Percentiles rank a stretch among this genome's conserved stretches.
These are phyloP conservation scores for Lepus europaeus DNA, from an alignment of 2,113 vertebrate species.

Conservation along the genomic window DNA sequence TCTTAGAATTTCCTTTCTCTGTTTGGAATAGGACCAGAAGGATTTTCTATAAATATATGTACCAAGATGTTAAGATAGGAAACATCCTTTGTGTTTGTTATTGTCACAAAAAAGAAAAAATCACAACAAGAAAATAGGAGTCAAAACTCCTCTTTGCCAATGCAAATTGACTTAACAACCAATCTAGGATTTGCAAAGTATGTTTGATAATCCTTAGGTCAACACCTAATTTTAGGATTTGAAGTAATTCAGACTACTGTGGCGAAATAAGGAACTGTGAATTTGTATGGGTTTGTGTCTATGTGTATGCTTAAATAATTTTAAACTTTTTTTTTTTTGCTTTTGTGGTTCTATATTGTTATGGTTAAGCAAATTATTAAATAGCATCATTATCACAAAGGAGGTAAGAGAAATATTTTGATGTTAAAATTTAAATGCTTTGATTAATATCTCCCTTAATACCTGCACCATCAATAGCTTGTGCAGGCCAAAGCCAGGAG, in stretches of 20 bases:
- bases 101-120: not conserved
- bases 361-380: not conserved
- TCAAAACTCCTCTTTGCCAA: not conserved
- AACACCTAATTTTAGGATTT: not conserved
- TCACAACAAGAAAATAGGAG: not conserved
- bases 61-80: not conserved
- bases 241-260: not conserved
- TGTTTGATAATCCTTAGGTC: not conserved
- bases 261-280: not conserved
- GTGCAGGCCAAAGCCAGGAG: too few species aligned
- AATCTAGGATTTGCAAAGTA: not conserved
- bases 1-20: not conserved
- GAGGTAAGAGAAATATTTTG: not conserved
- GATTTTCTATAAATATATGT: not conserved
- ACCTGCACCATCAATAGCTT: too few species aligned
- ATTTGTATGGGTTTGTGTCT: not conserved
- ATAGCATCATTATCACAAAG: not conserved
- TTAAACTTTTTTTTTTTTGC: not conserved
- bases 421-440: not conserved
- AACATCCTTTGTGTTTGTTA: not conserved
- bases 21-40: not conserved
- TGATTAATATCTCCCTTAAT: not conserved
- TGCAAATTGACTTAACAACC: not conserved
- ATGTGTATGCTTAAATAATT: not conserved
- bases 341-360: not conserved